Evolutionary conservation across 1,140 invertebrate species (phyloP).

Genomic region (Hypsibius dujardini): DNA sequence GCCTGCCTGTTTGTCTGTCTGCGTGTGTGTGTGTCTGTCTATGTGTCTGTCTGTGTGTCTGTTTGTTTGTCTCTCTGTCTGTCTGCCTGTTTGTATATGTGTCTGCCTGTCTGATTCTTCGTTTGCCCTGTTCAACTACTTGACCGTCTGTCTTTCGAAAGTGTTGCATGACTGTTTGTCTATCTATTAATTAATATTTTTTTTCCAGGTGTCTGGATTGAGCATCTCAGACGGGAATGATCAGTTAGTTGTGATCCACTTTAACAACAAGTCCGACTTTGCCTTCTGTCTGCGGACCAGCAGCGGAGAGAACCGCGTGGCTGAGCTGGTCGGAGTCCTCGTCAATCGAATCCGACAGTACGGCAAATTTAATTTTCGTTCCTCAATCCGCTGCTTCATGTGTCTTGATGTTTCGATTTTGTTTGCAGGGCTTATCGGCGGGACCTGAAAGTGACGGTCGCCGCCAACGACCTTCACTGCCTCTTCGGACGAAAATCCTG

Average conservation of each 20-base stretch:
- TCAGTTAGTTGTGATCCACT: slow-evolving; percentile 72
- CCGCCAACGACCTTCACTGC: not conserved
- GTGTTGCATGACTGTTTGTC: too few relatives aligned
- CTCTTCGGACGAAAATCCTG: not conserved
- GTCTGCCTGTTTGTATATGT: too few relatives aligned
- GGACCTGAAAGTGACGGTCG: not conserved
- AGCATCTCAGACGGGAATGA: slow-evolving; percentile 63
- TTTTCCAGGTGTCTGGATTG: slow-evolving; percentile 49
- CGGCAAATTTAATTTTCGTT: slow-evolving; percentile 23
- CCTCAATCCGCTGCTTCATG: slow-evolving; percentile 17
- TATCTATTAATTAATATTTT: too few relatives aligned
- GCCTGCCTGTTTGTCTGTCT: too few relatives aligned
- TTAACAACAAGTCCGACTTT: slow-evolving; percentile 70
- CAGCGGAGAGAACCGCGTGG: slow-evolving; percentile 39
- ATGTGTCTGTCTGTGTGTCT: too few relatives aligned
- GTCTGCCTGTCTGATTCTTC: too few relatives aligned
- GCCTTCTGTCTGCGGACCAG: slow-evolving; percentile 52
- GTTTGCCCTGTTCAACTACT: too few relatives aligned
- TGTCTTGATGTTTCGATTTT: not conserved
- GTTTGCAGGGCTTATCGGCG: slow-evolving; percentile 13
- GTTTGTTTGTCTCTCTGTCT: too few relatives aligned
- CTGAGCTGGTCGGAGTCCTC: slow-evolving; percentile 70
- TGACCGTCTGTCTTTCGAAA: too few relatives aligned
- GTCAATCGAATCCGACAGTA: slow-evolving; percentile 31
- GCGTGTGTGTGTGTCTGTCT: too few relatives aligned